Percentiles rank a stretch among this genome's conserved stretches.
These are phyloP conservation scores for Xenus cinereus DNA, from an alignment of 2,113 vertebrate genomes.

Conservation along the genomic window DNA sequence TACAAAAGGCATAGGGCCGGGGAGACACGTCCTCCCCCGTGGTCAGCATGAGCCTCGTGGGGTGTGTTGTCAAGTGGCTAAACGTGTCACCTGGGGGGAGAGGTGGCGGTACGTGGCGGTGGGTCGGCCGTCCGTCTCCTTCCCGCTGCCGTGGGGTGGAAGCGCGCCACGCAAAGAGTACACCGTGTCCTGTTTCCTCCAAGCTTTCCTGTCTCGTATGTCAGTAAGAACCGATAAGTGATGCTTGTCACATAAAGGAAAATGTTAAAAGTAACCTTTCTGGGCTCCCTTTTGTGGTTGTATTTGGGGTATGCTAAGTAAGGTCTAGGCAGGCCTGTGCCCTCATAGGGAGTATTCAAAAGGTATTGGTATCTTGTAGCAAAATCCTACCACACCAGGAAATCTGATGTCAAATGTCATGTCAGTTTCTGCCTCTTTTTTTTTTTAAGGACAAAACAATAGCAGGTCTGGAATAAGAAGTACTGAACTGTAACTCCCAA, in stretches of 20 bases:
- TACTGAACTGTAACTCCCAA: not conserved
- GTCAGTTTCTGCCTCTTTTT: not conserved
- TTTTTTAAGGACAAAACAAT: not conserved
- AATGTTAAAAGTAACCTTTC: not conserved
- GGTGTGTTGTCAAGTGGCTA: not conserved
- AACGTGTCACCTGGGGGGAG: not conserved
- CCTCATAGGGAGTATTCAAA: not conserved
- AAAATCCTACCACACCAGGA: accelerated
- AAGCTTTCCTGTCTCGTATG: accelerated
- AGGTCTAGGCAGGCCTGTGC: not conserved
- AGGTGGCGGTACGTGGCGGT: accelerated
- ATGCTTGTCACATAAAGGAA: not conserved
- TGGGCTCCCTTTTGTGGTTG: not conserved
- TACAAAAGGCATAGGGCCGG: not conserved
- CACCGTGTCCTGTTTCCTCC: accelerated
- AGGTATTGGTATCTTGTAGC: not conserved
- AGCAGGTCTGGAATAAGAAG: not conserved
- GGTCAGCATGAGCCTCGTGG: not conserved
- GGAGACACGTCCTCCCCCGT: not conserved
- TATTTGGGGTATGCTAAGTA: not conserved
- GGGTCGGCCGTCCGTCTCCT: not conserved
- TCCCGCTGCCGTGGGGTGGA: accelerated
- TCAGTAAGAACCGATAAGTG: not conserved
- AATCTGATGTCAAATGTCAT: not conserved
- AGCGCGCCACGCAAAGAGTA: accelerated